These are phyloP conservation scores for Sebastes kiyomatsui DNA, from an alignment of 2,797 vertebrate genomes.

Conservation along the genomic window DNA sequence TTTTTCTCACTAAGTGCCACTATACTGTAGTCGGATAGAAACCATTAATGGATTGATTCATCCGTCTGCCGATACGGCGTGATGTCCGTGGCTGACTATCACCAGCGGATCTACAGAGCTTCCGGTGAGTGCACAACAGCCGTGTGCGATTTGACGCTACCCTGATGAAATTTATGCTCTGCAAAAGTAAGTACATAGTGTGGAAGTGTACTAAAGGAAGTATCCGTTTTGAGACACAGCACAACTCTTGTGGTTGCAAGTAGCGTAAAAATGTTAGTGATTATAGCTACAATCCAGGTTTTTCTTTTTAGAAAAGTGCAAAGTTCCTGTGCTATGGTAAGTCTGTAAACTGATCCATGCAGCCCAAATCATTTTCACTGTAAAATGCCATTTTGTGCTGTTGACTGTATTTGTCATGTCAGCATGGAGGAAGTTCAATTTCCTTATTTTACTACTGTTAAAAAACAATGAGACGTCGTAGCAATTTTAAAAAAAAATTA, in stretches of 20 bases:
- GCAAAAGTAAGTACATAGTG: too few relatives aligned
- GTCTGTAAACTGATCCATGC: neutral
- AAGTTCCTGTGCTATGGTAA: neutral
- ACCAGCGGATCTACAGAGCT: too few relatives aligned
- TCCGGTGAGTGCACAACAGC: too few relatives aligned
- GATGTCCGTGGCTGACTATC: too few relatives aligned
- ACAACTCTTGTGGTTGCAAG: neutral
- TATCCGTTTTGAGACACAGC: too few relatives aligned
- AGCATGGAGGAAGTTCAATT: neutral
- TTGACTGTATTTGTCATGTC: neutral
- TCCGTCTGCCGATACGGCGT: too few relatives aligned
- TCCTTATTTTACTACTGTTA: neutral
- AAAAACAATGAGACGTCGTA: neutral
- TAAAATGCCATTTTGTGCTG: neutral
- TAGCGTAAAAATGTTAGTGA: accelerated
- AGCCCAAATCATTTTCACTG: neutral
- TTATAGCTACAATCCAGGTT: neutral
- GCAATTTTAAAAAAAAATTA: neutral
- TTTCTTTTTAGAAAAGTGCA: neutral
- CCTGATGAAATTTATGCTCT: too few relatives aligned
- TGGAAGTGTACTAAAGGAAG: too few relatives aligned
- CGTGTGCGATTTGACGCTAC: neutral
- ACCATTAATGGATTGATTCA: too few relatives aligned
- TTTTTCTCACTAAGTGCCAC: too few relatives aligned
- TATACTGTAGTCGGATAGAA: too few relatives aligned